Evolutionary conservation across 2,113 vertebrate genomes (phyloP).

Genomic region (Brienomyrus brachyistius): DNA sequence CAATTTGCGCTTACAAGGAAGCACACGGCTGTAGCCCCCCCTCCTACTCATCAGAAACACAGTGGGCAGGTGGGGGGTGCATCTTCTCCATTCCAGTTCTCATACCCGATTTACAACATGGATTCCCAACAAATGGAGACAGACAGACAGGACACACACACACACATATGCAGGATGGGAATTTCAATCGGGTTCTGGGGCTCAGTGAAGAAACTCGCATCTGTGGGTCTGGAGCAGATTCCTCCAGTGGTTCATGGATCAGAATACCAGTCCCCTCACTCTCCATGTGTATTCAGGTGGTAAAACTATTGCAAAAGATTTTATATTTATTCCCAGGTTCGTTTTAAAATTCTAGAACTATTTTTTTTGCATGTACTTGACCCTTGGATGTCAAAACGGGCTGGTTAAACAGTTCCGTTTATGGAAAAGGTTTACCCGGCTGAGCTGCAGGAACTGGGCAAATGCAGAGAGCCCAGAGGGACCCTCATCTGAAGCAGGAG

Average conservation of each 20-base stretch:
- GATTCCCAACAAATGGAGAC: background rate
- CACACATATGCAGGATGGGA: background rate
- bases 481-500: background rate
- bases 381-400: background rate
- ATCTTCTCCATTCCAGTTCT: background rate
- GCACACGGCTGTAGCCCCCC: background rate
- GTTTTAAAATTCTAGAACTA: background rate
- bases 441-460: background rate
- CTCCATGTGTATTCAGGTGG: background rate
- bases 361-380: background rate
- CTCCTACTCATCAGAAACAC: background rate
- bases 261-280: background rate
- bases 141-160: background rate
- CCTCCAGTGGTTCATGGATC: background rate
- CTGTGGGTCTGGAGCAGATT: background rate
- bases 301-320: background rate
- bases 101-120: background rate
- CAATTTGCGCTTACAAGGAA: background rate
- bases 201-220: background rate
- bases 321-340: background rate
- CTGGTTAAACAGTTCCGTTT: background rate
- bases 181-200: background rate
- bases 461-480: background rate
- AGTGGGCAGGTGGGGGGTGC: background rate
- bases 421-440: background rate